Percentiles rank a stretch among this genome's conserved stretches.
phyloP scores from a whole-genome alignment of 2,888 invertebrate species.

The Plebejus melissa region DNA sequence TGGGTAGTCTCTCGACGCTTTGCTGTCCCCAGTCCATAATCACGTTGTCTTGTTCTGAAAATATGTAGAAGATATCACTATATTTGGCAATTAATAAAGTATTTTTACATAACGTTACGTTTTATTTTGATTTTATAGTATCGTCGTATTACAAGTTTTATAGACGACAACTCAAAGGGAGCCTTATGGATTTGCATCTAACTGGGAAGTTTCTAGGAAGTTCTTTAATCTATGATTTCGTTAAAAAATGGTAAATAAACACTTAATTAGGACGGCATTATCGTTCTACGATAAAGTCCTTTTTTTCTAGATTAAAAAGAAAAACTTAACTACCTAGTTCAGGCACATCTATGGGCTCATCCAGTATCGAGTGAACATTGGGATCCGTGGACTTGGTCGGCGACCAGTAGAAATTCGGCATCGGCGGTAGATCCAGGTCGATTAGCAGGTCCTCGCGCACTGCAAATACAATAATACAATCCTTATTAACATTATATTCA shows the following conservation, averaged over 20 bases:
- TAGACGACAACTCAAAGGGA: no score
- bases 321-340: constrained; percentile 60
- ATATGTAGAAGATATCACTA: background rate
- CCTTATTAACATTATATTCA: background rate
- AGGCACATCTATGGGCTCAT: constrained; percentile 86
- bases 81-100: no score
- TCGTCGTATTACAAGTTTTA: no score
- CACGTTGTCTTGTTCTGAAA: constrained; percentile 50
- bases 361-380: constrained; percentile 78
- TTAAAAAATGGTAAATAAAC: no score
- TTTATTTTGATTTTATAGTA: no score
- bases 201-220: background rate
- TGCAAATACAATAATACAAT: constrained; percentile 42
- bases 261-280: no score
- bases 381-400: constrained; percentile 44
- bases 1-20: constrained; percentile 64
- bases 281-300: no score
- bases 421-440: constrained; percentile 83
- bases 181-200: background rate
- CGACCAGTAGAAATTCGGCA: constrained; percentile 51
- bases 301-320: no score
- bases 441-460: constrained; percentile 85
- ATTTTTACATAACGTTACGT: no score
- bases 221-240: no score
- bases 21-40: constrained; percentile 58